phyloP scores from a whole-genome alignment of 2,888 invertebrate genomes.

The Taphrorychus bicolor region DNA sequence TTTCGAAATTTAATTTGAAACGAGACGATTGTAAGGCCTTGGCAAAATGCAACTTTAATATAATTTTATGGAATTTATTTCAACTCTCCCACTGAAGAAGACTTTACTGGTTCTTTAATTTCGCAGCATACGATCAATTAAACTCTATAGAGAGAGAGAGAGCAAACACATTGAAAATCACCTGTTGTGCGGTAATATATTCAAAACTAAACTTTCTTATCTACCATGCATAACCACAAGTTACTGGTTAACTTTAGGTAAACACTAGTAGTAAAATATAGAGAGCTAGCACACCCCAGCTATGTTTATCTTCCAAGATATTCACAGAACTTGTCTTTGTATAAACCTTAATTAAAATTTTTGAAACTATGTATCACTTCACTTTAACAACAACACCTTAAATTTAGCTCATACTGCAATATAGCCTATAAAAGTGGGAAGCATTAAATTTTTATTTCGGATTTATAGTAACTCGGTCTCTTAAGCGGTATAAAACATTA shows the following conservation, averaged over 20 bases:
- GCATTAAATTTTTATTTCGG: slow-evolving; percentile 10
- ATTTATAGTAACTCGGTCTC: slow-evolving; percentile 5
- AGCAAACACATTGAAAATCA: not conserved
- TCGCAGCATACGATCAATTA: not conserved
- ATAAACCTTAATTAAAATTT: not conserved
- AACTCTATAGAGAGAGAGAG: not conserved
- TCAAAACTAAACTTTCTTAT: slow-evolving; percentile 4
- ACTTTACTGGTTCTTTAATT: not conserved
- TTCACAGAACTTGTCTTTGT: not conserved
- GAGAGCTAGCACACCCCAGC: no score
- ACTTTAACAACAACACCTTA: not conserved
- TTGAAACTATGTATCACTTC: not conserved
- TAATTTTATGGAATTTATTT: not conserved
- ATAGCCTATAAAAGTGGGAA: not conserved
- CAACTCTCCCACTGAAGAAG: not conserved
- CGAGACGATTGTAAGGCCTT: not conserved
- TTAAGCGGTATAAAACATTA: slow-evolving; percentile 7
- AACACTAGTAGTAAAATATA: not conserved
- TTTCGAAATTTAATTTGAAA: not conserved
- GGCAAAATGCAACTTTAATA: not conserved
- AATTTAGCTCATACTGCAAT: not conserved
- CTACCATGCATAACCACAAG: not conserved
- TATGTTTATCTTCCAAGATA: not conserved
- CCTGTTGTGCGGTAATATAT: not conserved
- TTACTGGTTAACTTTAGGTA: not conserved